Evolutionary conservation across 2,113 vertebrate genomes (phyloP), one percentile per base, ranked within the genome.

Genomic region (Rhinichthys klamathensis): DNA sequence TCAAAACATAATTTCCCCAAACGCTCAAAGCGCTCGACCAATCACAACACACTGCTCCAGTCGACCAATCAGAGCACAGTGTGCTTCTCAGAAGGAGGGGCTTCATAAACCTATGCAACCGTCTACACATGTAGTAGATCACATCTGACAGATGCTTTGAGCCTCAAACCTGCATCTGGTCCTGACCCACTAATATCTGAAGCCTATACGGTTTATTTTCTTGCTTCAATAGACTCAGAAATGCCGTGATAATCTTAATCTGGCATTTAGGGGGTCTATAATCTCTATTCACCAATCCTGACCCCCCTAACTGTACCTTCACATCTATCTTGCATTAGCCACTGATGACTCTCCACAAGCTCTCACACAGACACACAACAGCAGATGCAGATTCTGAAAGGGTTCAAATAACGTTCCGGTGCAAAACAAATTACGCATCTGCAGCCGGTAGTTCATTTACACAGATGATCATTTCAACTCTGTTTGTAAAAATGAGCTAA

Each of bases 191-290:
- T 84, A 79, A 85, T 74, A 69, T 78, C 44, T 4, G 32, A 10
- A 87, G 35, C 69, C 51, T 21, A 21, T 21, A 56, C 46, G 78
- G 46, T 60, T 88, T 85, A 83, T 70, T 69, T 58, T 30, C 63
- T 23, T 30, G 54, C 67, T 46, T 82, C 35, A 77, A 77, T 51
- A 38, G 77, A 30, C 46, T 81, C 54, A 35, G 25, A 85, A 73
- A 80, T 51, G 67, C 77, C 38, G 46, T 56, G 81, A 27, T 80
- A 85, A 86, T 86, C 81, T 84, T 80, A 88, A 84, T 84, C 87
- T 86, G 74, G 80, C 80, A 69, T 21, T 70, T 82, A 82, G 63
- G 41, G 54, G 11, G 32, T n/a, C 6, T 56, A 41, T 86, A 77
- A 88, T 87, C 85, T 72, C n/a, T 67, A 83, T 86, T 86, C n/a